These are phyloP conservation scores for Apostichopus parvimensis DNA, from an alignment of 35 echinoderm and acorn worm species.

Conservation along the genomic window DNA sequence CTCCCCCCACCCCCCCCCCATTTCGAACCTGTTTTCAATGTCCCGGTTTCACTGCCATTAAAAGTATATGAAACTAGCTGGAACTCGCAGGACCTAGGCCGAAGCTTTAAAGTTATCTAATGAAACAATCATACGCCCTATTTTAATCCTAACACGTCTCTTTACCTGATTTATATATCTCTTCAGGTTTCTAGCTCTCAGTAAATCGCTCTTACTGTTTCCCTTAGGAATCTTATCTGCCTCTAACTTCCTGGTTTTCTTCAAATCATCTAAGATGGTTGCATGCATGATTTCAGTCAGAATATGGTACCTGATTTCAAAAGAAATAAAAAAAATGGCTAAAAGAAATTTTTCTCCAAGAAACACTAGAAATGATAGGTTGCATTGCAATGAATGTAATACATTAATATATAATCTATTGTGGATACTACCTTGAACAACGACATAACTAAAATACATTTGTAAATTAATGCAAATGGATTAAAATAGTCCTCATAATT, in stretches of 20 bases:
- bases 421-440: too few species aligned
- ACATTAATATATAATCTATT: too few species aligned
- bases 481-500: too few species aligned
- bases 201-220: slow-evolving; percentile 72
- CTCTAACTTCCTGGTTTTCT: slow-evolving; percentile 68
- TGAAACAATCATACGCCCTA: not conserved
- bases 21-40: not conserved
- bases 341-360: too few species aligned
- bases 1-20: not conserved
- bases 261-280: slow-evolving; percentile 73
- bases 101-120: not conserved
- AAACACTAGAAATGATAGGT: too few species aligned
- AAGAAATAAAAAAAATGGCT: too few species aligned
- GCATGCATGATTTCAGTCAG: slow-evolving; percentile 92
- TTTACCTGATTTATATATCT: slow-evolving; percentile 96
- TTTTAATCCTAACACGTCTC: not conserved
- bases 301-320: slow-evolving; percentile 68
- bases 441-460: too few species aligned
- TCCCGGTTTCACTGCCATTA: too few species aligned
- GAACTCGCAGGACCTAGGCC: too few species aligned
- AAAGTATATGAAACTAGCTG: too few species aligned
- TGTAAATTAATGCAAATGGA: too few species aligned
- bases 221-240: slow-evolving; percentile 63
- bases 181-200: slow-evolving; percentile 80
- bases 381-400: too few species aligned